Percentiles rank a stretch among this genome's conserved stretches.
Conservation (phyloP, 2,113 vertebrate genomes). For the Calyptommatus sinebrachiatus region DNA sequence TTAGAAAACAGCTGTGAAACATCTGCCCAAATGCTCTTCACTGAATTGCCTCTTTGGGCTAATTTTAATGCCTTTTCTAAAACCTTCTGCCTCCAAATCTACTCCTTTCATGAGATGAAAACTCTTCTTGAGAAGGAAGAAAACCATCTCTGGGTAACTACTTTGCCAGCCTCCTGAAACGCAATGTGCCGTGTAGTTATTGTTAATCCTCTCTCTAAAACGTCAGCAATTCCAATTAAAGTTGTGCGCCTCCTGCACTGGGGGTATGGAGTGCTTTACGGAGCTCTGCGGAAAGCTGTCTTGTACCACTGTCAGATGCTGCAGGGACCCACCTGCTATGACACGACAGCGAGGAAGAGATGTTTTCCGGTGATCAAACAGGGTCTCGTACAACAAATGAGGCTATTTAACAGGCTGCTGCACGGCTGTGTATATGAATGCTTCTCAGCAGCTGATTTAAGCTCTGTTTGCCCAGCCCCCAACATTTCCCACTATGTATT, state of each 20-base stretch:
- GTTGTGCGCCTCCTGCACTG: neutral
- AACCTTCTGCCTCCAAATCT: neutral
- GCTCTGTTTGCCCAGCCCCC: neutral
- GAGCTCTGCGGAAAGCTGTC: neutral
- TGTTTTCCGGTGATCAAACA: slow-evolving; percentile 33
- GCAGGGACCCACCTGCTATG: slow-evolving; percentile 15
- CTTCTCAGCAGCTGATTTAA: neutral
- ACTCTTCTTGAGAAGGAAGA: neutral
- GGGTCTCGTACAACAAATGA: slow-evolving; percentile 23
- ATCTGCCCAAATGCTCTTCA: neutral
- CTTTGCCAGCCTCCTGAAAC: neutral
- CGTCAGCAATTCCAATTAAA: neutral
- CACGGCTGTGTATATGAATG: neutral
- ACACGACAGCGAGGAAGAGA: slow-evolving; percentile 8
- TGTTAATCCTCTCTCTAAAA: neutral
- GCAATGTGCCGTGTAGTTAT: neutral
- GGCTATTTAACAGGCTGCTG: neutral
- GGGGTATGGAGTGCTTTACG: neutral
- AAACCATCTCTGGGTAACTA: neutral
- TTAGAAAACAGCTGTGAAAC: neutral
- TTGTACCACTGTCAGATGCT: slow-evolving; percentile 7
- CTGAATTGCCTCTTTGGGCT: neutral
- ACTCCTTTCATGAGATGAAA: neutral
- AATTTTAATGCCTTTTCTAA: too few species aligned
- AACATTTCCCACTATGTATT: neutral